Conservation (phyloP, 1,140 invertebrate genomes). For the Drosophila willistoni region DNA sequence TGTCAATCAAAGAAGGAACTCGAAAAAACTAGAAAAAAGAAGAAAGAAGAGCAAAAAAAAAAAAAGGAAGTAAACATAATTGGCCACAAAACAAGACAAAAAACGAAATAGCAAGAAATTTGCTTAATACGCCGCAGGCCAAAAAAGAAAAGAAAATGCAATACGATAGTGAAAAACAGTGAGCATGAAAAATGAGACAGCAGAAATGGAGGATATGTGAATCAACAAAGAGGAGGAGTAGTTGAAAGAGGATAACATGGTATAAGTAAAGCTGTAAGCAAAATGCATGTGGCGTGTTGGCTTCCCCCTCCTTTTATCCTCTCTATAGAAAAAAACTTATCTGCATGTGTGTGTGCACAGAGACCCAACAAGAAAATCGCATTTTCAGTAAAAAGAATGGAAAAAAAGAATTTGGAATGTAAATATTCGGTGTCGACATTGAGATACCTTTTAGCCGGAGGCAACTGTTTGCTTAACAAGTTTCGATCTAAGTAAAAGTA, state of each 20-base stretch:
- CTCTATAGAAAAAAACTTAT: conserved; percentile 17
- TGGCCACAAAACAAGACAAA: conserved; percentile 69
- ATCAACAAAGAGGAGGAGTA: background rate
- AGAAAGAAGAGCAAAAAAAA: conserved; percentile 13
- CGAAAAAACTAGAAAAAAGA: conserved; percentile 32
- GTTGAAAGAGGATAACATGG: conserved; percentile 21
- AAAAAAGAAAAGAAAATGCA: conserved; percentile 30
- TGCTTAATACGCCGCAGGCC: conserved; percentile 61
- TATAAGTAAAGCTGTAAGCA: conserved; percentile 65
- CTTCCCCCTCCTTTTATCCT: conserved; percentile 11
- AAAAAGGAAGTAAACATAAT: conserved; percentile 60
- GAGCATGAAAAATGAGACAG: background rate
- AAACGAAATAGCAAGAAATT: conserved; percentile 52
- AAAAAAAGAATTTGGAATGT: conserved; percentile 15
- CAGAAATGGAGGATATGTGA: conserved; percentile 8
- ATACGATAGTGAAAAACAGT: conserved; percentile 27
- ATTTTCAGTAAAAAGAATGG: conserved; percentile 47
- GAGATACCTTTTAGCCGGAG: background rate
- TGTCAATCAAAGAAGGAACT: conserved; percentile 65
- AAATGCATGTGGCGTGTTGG: conserved; percentile 50
- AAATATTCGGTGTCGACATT: background rate
- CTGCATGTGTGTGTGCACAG: conserved; percentile 45
- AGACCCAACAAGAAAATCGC: conserved; percentile 68
- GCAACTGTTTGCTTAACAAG: background rate
- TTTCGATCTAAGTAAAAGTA: too few species aligned